Base-by-base conservation (phyloP, 2,113 vertebrate genomes). In the Actenoides hombroni region DNA sequence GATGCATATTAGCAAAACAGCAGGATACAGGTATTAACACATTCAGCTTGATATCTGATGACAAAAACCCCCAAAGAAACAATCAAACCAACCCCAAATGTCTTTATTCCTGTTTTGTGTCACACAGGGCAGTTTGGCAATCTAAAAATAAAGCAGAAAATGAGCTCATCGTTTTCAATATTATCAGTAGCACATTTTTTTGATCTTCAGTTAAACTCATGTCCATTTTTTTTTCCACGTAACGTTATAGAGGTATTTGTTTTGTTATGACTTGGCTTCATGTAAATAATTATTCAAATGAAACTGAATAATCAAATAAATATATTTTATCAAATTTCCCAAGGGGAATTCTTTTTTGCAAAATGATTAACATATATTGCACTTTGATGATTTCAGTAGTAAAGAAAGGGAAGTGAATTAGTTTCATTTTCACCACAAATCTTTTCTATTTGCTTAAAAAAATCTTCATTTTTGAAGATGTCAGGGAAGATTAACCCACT, bases 401-500 rank as follows among this genome's bases (percentile, higher is more conserved):
- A 63, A 80, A 80, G 82, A 69, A 63, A 70, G 56, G 14, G 13
- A 92, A 88, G 35, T 65, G 51, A 95, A 77, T 87, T 48, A 48
- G n/a, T 73, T 88, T 79, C 5, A 63, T 92, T 95, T 95, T 94
- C 26, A 92, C 15, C 44, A 92, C 31, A 79, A 76, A 90, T 89
- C 63, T 88, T 74, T 69, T 61, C 37, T 63, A 61, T 90, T 88
- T 93, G 83, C 48, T 88, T 53, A 26, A 76, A 89, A 75, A 85
- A 35, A 59, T 76, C 56, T 26, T 40, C 56, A 68, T 60, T 81
- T 93, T 88, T 96, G 67, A 63, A 81, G 40, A 80, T 69, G 37
- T 90, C 84, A 90, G 42, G 83, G 71, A 95, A 92, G 61, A 92
- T 92, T 88, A 95, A 93, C 67, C 60, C 67, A 69, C 12, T 63